Conservation (phyloP, 2,113 vertebrate species). For the Neolamprologus devosi region DNA sequence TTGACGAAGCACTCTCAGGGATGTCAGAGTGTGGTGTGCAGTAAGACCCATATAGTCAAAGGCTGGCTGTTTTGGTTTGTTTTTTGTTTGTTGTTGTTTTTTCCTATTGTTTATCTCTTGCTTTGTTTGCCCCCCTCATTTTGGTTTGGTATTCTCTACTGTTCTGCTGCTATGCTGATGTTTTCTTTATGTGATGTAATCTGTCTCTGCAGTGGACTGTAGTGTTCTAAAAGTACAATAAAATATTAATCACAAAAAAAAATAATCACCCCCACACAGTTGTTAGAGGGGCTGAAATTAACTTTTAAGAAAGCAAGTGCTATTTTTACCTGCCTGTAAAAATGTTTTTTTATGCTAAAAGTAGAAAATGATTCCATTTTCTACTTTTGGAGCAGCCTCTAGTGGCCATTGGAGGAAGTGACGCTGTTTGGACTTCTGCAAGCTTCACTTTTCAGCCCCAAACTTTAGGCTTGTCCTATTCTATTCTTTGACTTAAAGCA, state of each 20-base stretch:
- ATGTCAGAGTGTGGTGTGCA: too few relatives aligned
- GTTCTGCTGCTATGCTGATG: too few relatives aligned
- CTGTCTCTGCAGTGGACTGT: too few relatives aligned
- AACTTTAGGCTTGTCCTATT: neutral
- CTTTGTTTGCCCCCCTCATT: too few relatives aligned
- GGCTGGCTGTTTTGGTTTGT: accelerated
- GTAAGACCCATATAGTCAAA: too few relatives aligned
- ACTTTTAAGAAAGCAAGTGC: neutral
- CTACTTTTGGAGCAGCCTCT: neutral
- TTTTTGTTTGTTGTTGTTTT: too few relatives aligned
- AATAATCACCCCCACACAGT: neutral
- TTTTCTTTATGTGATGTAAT: too few relatives aligned
- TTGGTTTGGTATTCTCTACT: too few relatives aligned
- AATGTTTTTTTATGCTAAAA: neutral
- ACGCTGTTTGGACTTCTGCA: too few relatives aligned
- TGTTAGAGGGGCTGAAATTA: neutral
- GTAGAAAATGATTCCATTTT: neutral
- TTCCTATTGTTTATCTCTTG: too few relatives aligned
- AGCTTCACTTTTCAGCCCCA: neutral
- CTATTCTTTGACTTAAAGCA: neutral
- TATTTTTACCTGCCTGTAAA: neutral
- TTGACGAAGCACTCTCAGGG: too few relatives aligned
- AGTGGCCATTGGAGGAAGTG: neutral
- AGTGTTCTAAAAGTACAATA: too few relatives aligned
- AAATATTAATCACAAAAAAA: neutral